These are phyloP conservation scores for Hippopotamyrus pictus DNA, from an alignment of 2,797 vertebrate species.

Conservation along the genomic window DNA sequence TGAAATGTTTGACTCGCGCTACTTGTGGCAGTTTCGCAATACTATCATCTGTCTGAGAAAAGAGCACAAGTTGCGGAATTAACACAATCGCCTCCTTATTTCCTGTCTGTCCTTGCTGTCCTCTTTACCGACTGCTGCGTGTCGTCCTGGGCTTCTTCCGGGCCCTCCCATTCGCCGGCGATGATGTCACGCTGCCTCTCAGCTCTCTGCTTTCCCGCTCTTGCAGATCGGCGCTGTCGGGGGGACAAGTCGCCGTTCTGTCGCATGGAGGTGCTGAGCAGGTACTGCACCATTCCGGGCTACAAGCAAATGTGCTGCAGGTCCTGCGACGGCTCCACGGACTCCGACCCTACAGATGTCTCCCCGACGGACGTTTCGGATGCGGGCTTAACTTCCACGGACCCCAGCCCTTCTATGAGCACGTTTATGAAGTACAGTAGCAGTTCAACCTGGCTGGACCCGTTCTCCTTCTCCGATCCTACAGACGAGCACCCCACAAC, in stretches of 20 bases:
- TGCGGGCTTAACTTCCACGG: not conserved
- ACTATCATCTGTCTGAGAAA: not conserved
- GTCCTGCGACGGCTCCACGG: slow-evolving; percentile 63
- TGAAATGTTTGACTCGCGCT: not conserved
- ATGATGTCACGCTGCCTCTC: not conserved
- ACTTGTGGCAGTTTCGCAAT: not conserved
- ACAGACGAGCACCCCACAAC: not conserved
- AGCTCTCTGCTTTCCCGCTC: slow-evolving; percentile 42
- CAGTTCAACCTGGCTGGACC: not conserved
- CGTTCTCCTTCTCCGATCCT: not conserved
- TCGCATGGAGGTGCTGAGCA: slow-evolving; percentile 77
- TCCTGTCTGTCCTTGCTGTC: not conserved
- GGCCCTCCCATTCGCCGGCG: not conserved
- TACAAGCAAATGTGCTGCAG: slow-evolving; percentile 89
- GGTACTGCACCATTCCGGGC: slow-evolving; percentile 77
- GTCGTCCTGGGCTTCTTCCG: not conserved
- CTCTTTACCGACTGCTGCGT: not conserved
- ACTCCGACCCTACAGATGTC: slow-evolving; percentile 42
- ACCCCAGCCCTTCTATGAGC: slow-evolving; percentile 6
- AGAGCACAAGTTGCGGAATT: not conserved
- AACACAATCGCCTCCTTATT: not conserved
- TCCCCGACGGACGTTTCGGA: slow-evolving; percentile 45
- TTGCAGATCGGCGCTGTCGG: slow-evolving; percentile 79
- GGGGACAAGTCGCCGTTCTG: slow-evolving; percentile 88
- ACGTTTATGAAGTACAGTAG: slow-evolving; percentile 12